phyloP scores from a whole-genome alignment of 2,113 vertebrate genomes.

The Glareola pratincola region DNA sequence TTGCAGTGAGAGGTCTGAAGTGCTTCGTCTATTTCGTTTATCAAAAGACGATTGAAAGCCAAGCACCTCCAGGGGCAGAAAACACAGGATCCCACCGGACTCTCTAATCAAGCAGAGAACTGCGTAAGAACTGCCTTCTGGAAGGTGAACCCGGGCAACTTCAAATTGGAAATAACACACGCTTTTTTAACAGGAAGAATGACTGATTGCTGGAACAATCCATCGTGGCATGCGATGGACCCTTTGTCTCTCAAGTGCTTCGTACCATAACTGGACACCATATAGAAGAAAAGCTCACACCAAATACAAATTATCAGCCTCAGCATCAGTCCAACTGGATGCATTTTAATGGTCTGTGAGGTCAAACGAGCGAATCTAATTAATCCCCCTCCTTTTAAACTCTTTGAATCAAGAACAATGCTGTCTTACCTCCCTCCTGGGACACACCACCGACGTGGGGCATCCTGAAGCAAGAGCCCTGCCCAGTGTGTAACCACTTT shows the following conservation, averaged over 20 bases:
- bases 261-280: not conserved
- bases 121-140: not conserved
- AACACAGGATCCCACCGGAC: not conserved
- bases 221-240: not conserved
- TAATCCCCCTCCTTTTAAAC: not conserved
- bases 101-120: not conserved
- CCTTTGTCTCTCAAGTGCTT: not conserved
- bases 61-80: not conserved
- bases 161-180: not conserved
- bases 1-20: not conserved
- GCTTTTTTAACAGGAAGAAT: not conserved
- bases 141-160: not conserved
- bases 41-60: not conserved
- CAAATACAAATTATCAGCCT: not conserved
- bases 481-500: not conserved
- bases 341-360: not conserved
- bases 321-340: not conserved
- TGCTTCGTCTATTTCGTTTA: not conserved
- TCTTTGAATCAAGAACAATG: not conserved
- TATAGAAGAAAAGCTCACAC: not conserved
- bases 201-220: not conserved
- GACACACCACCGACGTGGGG: not conserved
- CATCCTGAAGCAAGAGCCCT: not conserved
- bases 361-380: not conserved
- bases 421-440: not conserved